A percentile compares a stretch with the other conserved stretches of the same genome.
phyloP scores from a whole-genome alignment of 2,797 vertebrate species.

The Acridotheres tristis region DNA sequence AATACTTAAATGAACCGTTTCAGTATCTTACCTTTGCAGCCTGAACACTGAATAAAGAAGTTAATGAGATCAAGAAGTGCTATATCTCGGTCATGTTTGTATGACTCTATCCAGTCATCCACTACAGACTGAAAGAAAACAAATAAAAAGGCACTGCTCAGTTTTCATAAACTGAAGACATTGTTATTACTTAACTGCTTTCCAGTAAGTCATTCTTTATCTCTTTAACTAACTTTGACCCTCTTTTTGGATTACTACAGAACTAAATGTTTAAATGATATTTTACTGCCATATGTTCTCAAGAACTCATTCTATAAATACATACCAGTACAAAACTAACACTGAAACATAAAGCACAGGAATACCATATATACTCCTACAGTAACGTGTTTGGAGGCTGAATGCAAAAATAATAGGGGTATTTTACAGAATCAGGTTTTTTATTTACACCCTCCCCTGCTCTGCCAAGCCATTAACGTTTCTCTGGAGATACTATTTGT shows the following conservation, averaged over 20 bases:
- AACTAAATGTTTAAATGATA: background rate
- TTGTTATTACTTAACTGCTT: background rate
- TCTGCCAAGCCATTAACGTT: background rate
- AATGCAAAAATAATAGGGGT: background rate
- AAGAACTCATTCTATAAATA: background rate
- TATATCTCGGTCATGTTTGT: slow-evolving; percentile 95
- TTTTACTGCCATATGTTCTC: background rate
- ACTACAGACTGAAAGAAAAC: slow-evolving; percentile 89
- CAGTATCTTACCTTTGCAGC: slow-evolving; percentile 91
- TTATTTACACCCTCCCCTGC: background rate
- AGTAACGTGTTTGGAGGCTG: background rate
- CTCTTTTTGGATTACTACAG: background rate
- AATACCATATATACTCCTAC: background rate
- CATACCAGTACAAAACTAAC: background rate
- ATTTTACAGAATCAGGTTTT: background rate
- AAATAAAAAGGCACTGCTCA: slow-evolving; percentile 23
- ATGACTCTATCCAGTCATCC: slow-evolving; percentile 99
- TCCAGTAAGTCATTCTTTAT: background rate
- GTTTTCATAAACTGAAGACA: background rate
- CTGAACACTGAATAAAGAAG: slow-evolving; percentile 99
- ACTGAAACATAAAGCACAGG: background rate
- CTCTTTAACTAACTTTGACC: background rate
- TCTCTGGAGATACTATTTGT: background rate
- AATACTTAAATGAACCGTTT: background rate
- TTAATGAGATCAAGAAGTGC: slow-evolving; percentile 98